Percentiles rank a stretch among this genome's conserved stretches.
Evolutionary conservation across 2,113 vertebrate species (phyloP).

Genomic region (Pelecanoides urinatrix): DNA sequence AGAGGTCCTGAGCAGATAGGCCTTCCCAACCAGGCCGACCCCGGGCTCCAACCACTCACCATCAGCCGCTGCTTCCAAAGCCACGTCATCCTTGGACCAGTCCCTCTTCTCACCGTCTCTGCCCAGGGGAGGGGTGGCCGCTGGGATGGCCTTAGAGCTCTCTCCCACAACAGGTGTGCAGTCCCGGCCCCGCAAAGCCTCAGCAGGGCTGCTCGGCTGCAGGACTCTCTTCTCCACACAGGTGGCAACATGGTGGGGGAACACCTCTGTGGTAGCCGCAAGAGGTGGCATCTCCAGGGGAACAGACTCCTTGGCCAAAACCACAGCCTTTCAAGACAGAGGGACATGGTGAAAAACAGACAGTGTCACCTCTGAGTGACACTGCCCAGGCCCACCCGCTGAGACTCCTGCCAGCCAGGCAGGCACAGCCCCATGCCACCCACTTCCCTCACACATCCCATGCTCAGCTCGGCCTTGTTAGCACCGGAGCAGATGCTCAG

Average conservation of each 20-base stretch:
- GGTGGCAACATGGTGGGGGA: background rate
- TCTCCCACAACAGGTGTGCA: background rate
- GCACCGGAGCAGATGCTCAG: background rate
- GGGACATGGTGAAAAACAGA: background rate
- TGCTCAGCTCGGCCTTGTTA: background rate
- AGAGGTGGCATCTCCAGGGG: slow-evolving; percentile 45
- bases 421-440: background rate
- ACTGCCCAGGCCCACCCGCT: background rate
- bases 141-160: slow-evolving; percentile 24
- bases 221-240: slow-evolving; percentile 54
- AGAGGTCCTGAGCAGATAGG: background rate
- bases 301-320: slow-evolving; percentile 5
- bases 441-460: fast-evolving
- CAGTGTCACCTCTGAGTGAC: background rate
- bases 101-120: slow-evolving; percentile 77
- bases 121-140: background rate
- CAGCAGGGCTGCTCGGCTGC: slow-evolving; percentile 10
- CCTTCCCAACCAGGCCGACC: background rate
- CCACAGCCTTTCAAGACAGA: slow-evolving; percentile 22
- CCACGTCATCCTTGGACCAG: slow-evolving; percentile 80
- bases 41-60: slow-evolving; percentile 63
- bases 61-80: slow-evolving; percentile 73
- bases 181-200: background rate
- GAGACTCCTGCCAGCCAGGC: background rate
- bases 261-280: background rate